Conservation (phyloP, 2,888 invertebrate genomes). For the Nephrotoma appendiculata region DNA sequence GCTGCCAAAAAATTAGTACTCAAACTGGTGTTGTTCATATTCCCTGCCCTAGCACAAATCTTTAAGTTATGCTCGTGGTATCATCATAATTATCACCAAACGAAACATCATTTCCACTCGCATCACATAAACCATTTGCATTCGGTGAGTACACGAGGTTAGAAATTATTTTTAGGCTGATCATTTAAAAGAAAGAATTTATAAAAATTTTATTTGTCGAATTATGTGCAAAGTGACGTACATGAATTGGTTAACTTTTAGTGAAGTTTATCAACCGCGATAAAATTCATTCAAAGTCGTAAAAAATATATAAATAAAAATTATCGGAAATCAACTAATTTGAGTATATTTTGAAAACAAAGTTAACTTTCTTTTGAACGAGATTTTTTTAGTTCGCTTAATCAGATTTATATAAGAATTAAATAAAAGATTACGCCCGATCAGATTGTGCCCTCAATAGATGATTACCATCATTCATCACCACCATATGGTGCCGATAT, state of each 20-base stretch:
- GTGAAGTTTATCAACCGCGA: not conserved
- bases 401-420: not conserved
- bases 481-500: slow-evolving; percentile 23
- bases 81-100: slow-evolving; percentile 53
- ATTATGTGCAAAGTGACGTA: not conserved
- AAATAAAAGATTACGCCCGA: not conserved
- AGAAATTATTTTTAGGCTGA: not conserved
- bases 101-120: slow-evolving; percentile 70
- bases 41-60: slow-evolving; percentile 67
- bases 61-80: slow-evolving; percentile 77
- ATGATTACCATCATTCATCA: slow-evolving; percentile 17
- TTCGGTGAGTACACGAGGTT: slow-evolving; percentile 29
- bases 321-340: not conserved
- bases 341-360: not conserved
- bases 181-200: not conserved
- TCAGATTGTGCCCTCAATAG: slow-evolving; percentile 28
- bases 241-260: not conserved
- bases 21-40: slow-evolving; percentile 64
- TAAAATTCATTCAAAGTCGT: not conserved
- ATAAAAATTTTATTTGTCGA: not conserved
- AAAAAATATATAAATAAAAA: not conserved
- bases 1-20: slow-evolving; percentile 73
- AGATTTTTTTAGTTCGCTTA: not conserved
- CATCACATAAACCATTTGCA: slow-evolving; percentile 68
- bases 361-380: not conserved